phyloP scores from a whole-genome alignment of 2,888 invertebrate species.

The Nematopogon swammerdamellus region DNA sequence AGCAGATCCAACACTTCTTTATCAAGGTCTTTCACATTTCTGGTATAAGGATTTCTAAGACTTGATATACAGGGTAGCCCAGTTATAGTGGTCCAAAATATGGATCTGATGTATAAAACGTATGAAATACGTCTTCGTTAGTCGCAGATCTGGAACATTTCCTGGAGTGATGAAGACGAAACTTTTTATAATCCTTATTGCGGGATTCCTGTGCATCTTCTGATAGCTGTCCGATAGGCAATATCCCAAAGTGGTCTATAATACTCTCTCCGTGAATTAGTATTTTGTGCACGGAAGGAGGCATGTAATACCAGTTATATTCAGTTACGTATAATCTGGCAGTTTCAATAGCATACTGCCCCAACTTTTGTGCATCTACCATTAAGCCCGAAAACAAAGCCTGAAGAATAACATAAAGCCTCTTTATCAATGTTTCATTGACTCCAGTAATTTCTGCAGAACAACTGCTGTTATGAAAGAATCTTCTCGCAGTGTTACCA shows the following conservation, averaged over 20 bases:
- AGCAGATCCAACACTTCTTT: too few species aligned
- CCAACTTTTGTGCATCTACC: background rate
- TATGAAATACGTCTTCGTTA: too few species aligned
- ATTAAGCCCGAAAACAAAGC: conserved; percentile 5
- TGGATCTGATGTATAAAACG: too few species aligned
- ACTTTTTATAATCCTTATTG: conserved; percentile 9
- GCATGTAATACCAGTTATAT: conserved; percentile 4
- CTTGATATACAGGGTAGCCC: too few species aligned
- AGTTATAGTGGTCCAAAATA: too few species aligned
- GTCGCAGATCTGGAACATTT: too few species aligned
- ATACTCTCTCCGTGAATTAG: conserved; percentile 5
- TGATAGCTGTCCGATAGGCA: conserved; percentile 5
- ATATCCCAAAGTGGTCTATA: conserved; percentile 2
- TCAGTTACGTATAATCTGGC: conserved; percentile 3
- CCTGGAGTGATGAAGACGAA: conserved; percentile 6
- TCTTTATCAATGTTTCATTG: conserved; percentile 8
- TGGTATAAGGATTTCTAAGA: too few species aligned
- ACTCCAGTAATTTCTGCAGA: conserved; percentile 9
- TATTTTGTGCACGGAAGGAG: conserved; percentile 4
- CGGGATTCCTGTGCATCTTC: conserved; percentile 10
- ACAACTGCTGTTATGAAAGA: conserved; percentile 8
- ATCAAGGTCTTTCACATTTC: too few species aligned
- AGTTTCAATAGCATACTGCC: background rate
- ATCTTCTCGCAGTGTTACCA: conserved; percentile 9
- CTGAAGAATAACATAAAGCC: conserved; percentile 8